Evolutionary conservation across 2,797 vertebrate species (phyloP), one percentile per base, ranked within the genome.

Genomic region (Channa striata): DNA sequence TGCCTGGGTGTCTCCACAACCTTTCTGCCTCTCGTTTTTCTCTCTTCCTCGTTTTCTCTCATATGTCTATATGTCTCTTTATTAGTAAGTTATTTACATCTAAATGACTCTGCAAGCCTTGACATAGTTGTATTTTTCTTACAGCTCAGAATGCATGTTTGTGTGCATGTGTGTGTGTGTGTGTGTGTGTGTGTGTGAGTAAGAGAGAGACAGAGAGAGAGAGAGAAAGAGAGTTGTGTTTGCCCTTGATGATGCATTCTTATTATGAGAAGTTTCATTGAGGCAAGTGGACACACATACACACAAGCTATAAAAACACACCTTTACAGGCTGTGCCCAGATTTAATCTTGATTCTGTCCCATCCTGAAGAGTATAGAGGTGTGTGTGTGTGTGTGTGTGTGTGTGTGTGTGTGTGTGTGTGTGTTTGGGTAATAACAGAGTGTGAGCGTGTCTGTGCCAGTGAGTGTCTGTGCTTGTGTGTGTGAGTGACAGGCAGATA

Each of bases 401-500:
- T 21, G 11, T 47, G 9, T 21, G 10, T 46, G 43, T 46, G 66
- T 66, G 51, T 72, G 50, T 82, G 75, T 86, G 74, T 90, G 83
- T 89, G 88, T 58, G 37, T 88, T 68, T 78, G 59, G 81, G 90
- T 86, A 86, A 87, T 91, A 90, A 86, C 89, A 66, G 59, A 82
- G 76, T 89, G 90, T 89, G 85, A 90, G 84, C 87, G 86, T 60
- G 64, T 72, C 77, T 78, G 46, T 76, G n/a, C 49, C 21, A 49
- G 42, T 51, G 56, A 42, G 59, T 70, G 39, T 77, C 36, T n/a
- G 9, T 59, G 61, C 14, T 16, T 49, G 77, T 58, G 57, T 50
- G 61, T 59, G 68, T 91, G 93, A 95, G 74, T 95, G 94, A 93
- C 94, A 94, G 92, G 59, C 88, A 88, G 80, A 91, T 96, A 96